A percentile compares a stretch with the other conserved stretches of the same genome.
Evolutionary conservation across 1,140 invertebrate genomes (phyloP).

Genomic region (Drosophila repleta): DNA sequence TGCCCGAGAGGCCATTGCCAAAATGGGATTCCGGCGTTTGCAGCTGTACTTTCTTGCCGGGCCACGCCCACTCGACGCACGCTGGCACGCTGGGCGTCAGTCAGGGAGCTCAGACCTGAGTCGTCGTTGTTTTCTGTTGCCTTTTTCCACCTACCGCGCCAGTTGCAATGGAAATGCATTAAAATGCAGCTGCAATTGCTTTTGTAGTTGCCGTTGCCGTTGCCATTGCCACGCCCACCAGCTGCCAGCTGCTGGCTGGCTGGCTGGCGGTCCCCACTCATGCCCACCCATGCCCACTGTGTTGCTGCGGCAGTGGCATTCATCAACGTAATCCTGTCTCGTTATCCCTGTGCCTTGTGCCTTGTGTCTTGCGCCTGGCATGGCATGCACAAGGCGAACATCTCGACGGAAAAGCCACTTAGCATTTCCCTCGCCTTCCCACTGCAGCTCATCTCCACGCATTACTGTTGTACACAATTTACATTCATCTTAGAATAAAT

Average conservation of each 20-base stretch:
- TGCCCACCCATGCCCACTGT: neutral
- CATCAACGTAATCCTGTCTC: conserved; percentile 73
- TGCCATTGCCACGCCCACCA: conserved; percentile 26
- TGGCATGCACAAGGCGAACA: conserved; percentile 43
- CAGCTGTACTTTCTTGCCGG: conserved; percentile 13
- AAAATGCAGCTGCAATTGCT: conserved; percentile 71
- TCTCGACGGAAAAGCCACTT: conserved; percentile 47
- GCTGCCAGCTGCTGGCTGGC: neutral
- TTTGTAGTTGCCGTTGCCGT: conserved; percentile 23
- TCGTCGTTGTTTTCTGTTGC: conserved; percentile 24
- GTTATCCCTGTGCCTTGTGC: conserved; percentile 46
- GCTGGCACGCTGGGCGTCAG: conserved; percentile 16
- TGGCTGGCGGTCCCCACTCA: neutral
- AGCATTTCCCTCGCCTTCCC: conserved; percentile 34
- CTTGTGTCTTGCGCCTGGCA: conserved; percentile 32
- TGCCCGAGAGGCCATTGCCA: conserved; percentile 37
- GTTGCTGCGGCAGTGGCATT: conserved; percentile 49
- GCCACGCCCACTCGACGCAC: conserved; percentile 34
- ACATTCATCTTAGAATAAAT: conserved; percentile 43
- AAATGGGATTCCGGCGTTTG: conserved; percentile 49
- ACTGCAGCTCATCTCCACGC: neutral
- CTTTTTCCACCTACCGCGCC: conserved; percentile 6
- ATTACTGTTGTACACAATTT: conserved; percentile 26
- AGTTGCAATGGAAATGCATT: conserved; percentile 61
- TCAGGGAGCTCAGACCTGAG: conserved; percentile 1